Evolutionary conservation across 2,797 vertebrate genomes (phyloP).

Genomic region (Apogon hyalosoma): DNA sequence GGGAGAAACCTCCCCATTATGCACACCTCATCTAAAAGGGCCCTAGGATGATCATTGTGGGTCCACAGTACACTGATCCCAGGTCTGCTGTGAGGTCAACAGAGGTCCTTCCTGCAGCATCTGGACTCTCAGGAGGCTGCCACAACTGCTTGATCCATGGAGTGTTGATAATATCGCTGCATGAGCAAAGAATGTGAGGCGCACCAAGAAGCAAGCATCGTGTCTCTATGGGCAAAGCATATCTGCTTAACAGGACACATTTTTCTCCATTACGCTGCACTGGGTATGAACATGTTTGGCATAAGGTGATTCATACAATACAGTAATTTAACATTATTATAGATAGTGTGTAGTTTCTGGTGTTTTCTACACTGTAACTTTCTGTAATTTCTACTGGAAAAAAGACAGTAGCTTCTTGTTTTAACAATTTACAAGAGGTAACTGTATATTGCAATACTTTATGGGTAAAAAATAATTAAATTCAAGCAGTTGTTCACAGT

Average conservation of each 20-base stretch:
- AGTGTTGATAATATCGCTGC: slow-evolving; percentile 51
- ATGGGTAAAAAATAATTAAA: too few species aligned
- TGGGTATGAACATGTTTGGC: too few species aligned
- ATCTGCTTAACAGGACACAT: background rate
- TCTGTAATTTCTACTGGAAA: too few species aligned
- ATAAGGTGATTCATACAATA: too few species aligned
- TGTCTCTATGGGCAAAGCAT: slow-evolving; percentile 7
- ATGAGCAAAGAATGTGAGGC: slow-evolving; percentile 17
- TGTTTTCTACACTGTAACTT: too few species aligned
- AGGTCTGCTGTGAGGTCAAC: slow-evolving; percentile 72
- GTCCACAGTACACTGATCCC: slow-evolving; percentile 61
- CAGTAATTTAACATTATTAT: too few species aligned
- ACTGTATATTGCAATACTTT: too few species aligned
- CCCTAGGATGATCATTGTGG: slow-evolving; percentile 65
- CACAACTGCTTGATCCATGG: slow-evolving; percentile 52
- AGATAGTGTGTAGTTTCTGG: too few species aligned
- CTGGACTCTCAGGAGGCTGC: slow-evolving; percentile 57
- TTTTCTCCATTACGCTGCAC: too few species aligned
- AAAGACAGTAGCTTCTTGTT: too few species aligned
- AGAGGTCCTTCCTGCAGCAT: slow-evolving; percentile 62
- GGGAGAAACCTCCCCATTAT: slow-evolving; percentile 85
- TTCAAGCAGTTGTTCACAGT: too few species aligned
- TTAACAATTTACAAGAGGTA: too few species aligned
- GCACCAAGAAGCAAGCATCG: slow-evolving; percentile 32
- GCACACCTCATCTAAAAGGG: slow-evolving; percentile 82